Percentiles rank a stretch among this genome's conserved stretches.
Conservation (phyloP, 1,140 invertebrate genomes). For the Drosophila repleta region DNA sequence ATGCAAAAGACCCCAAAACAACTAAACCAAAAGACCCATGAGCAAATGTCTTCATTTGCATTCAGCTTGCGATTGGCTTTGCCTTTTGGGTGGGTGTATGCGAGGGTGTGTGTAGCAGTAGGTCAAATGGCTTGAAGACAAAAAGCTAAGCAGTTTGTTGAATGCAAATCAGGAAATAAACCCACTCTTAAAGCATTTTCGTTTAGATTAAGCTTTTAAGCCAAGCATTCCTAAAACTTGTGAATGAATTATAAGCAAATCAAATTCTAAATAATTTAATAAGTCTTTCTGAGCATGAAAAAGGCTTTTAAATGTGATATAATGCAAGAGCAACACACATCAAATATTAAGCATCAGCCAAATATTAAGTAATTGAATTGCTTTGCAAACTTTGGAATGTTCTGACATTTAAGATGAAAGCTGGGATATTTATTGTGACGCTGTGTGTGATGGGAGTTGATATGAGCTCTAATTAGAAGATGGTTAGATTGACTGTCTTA, state of each 20-base stretch:
- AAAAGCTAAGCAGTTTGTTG: background rate
- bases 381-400: too few relatives aligned
- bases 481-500: too few relatives aligned
- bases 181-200: background rate
- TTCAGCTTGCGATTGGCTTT: constrained; percentile 8
- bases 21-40: constrained; percentile 12
- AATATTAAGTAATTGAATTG: too few relatives aligned
- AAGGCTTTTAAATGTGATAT: background rate
- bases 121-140: constrained; percentile 13
- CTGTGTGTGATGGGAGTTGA: too few relatives aligned
- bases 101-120: constrained; percentile 1
- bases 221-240: background rate
- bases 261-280: background rate
- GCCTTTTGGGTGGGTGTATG: background rate
- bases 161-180: constrained; percentile 16
- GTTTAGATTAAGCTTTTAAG: background rate
- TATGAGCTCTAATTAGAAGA: too few relatives aligned
- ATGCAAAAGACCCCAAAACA: constrained; percentile 40
- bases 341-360: too few relatives aligned
- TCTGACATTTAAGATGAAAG: too few relatives aligned
- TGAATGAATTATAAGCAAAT: background rate
- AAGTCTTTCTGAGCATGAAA: background rate
- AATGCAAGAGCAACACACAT: background rate
- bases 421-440: too few relatives aligned
- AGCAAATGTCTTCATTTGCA: constrained; percentile 35